Evolutionary conservation across 2,888 invertebrate genomes (phyloP).

Genomic region (Tanaodytes sp.): DNA sequence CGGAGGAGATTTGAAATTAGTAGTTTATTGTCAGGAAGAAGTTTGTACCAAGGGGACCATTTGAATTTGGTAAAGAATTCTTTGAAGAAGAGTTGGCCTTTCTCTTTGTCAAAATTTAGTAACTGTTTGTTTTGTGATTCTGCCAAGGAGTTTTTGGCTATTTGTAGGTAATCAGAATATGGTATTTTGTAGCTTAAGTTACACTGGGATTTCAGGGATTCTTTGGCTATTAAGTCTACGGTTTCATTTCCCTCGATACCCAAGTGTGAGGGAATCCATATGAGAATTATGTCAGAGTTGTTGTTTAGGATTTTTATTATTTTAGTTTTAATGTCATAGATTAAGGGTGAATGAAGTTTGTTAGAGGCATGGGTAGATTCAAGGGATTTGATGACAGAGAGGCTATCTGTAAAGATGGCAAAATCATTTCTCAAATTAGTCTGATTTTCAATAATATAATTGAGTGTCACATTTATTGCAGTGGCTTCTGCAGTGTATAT

Average conservation of each 20-base stretch:
- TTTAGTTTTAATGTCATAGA: slow-evolving; percentile 6
- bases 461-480: neutral
- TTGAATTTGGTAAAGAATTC: slow-evolving; percentile 13
- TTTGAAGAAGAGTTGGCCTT: slow-evolving; percentile 8
- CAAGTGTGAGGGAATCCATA: slow-evolving; percentile 7
- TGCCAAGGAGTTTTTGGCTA: neutral
- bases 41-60: neutral
- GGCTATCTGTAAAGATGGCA: slow-evolving; percentile 8
- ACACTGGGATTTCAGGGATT: neutral
- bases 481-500: slow-evolving; percentile 11
- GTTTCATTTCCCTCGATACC: slow-evolving; percentile 5
- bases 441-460: neutral
- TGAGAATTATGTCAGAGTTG: neutral
- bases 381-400: neutral
- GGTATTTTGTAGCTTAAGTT: neutral
- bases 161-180: neutral
- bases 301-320: neutral
- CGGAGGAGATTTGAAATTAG: too few species aligned
- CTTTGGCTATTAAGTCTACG: slow-evolving; percentile 2
- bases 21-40: neutral
- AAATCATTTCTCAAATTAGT: neutral
- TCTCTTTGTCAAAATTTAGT: slow-evolving; percentile 2
- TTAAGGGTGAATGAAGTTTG: neutral
- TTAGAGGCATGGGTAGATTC: neutral
- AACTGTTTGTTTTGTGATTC: slow-evolving; percentile 6